phyloP scores from a whole-genome alignment of 2,888 invertebrate genomes.

The Deilephila elpenor region DNA sequence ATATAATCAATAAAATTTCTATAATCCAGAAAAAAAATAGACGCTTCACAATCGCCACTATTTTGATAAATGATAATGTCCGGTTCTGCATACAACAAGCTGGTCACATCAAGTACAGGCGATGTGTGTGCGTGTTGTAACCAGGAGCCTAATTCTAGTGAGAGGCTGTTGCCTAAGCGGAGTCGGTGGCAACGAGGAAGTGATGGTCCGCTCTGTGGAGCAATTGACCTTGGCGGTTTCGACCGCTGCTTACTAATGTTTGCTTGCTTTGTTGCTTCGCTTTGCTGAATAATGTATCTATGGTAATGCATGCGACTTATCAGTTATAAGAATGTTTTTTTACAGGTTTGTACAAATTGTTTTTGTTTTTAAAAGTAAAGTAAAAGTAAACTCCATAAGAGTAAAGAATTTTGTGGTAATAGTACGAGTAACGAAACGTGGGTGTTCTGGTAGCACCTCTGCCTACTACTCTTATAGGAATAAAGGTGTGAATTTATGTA shows the following conservation, averaged over 20 bases:
- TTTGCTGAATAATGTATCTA: constrained; percentile 30
- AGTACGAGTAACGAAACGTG: too few relatives aligned
- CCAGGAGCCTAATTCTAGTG: constrained; percentile 74
- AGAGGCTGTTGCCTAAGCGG: constrained; percentile 75
- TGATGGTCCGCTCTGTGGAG: constrained; percentile 70
- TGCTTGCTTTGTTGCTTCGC: constrained; percentile 45
- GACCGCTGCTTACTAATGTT: constrained; percentile 63
- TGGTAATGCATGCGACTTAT: constrained; percentile 7
- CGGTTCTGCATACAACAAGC: too few relatives aligned
- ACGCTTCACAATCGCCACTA: too few relatives aligned
- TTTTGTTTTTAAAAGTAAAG: neutral
- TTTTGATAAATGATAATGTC: too few relatives aligned
- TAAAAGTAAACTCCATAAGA: too few relatives aligned
- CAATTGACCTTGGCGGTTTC: constrained; percentile 72
- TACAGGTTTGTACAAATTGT: neutral
- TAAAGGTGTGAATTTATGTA: too few relatives aligned
- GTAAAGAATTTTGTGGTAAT: too few relatives aligned
- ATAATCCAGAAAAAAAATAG: too few relatives aligned
- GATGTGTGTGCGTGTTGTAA: constrained; percentile 56
- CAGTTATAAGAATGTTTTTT: neutral
- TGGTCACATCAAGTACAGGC: neutral
- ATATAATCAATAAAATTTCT: too few relatives aligned
- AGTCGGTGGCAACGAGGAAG: constrained; percentile 75
- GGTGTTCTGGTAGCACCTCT: too few relatives aligned
- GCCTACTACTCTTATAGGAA: too few relatives aligned